phyloP scores from a whole-genome alignment of 2,113 vertebrate species.

The Bolborhynchus lineola region DNA sequence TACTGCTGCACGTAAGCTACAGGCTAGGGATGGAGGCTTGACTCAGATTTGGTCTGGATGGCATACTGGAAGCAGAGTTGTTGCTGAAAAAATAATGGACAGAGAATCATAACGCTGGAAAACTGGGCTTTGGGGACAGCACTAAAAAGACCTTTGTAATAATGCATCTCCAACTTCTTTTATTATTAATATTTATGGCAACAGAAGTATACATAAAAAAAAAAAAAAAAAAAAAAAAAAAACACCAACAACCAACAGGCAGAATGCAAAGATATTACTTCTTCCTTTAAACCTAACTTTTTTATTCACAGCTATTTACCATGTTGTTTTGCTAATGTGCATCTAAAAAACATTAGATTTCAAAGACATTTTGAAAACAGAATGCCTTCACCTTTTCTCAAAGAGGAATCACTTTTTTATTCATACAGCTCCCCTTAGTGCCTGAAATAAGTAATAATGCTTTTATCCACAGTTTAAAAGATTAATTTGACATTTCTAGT shows the following conservation, averaged over 20 bases:
- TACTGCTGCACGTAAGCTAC: neutral
- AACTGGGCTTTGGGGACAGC: neutral
- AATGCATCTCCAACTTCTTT: neutral
- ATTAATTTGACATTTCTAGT: neutral
- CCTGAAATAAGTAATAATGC: neutral
- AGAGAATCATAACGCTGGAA: neutral
- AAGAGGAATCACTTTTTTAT: neutral
- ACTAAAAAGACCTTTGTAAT: neutral
- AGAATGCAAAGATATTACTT: neutral
- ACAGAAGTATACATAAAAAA: neutral
- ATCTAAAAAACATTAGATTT: neutral
- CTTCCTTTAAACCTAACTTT: neutral
- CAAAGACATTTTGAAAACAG: neutral
- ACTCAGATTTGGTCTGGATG: neutral
- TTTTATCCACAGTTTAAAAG: neutral
- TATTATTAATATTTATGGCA: neutral
- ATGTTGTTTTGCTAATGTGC: neutral
- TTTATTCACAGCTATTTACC: neutral
- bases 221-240: neutral
- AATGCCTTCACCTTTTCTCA: neutral
- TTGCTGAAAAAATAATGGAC: neutral
- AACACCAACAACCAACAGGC: neutral
- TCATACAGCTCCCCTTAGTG: neutral
- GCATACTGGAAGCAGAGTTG: neutral
- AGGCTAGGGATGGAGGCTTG: neutral